These are phyloP conservation scores for Linnaemya tessellans DNA, from an alignment of 2,888 invertebrate genomes.

Conservation along the genomic window DNA sequence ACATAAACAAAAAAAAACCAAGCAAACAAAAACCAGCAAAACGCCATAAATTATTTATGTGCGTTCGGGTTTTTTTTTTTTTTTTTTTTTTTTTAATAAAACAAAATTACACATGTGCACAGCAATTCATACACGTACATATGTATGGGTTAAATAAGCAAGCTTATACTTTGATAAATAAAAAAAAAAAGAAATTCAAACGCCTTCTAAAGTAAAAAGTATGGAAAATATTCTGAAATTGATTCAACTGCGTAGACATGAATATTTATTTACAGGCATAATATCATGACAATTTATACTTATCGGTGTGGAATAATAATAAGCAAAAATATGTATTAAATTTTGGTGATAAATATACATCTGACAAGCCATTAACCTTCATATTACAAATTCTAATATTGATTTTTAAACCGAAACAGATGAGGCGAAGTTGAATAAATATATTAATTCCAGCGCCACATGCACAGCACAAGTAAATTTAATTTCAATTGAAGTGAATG, in stretches of 20 bases:
- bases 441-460: no score
- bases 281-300: not conserved
- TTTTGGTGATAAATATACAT: not conserved
- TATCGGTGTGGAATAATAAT: not conserved
- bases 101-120: not conserved
- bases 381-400: not conserved
- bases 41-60: constrained; percentile 23
- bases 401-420: not conserved
- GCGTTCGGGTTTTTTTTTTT: not conserved
- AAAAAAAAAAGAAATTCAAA: not conserved
- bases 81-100: not conserved
- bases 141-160: not conserved
- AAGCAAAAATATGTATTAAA: not conserved
- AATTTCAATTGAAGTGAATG: no score
- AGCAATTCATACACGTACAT: not conserved
- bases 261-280: not conserved
- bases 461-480: no score
- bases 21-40: constrained; percentile 3
- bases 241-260: not conserved
- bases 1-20: not conserved
- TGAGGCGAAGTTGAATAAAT: no score
- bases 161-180: not conserved
- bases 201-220: not conserved
- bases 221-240: not conserved
- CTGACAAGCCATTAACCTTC: not conserved